A percentile compares a stretch with the other conserved stretches of the same genome.
Evolutionary conservation across 2,113 vertebrate species (phyloP).

Genomic region (Phylloscopus trochiloides): DNA sequence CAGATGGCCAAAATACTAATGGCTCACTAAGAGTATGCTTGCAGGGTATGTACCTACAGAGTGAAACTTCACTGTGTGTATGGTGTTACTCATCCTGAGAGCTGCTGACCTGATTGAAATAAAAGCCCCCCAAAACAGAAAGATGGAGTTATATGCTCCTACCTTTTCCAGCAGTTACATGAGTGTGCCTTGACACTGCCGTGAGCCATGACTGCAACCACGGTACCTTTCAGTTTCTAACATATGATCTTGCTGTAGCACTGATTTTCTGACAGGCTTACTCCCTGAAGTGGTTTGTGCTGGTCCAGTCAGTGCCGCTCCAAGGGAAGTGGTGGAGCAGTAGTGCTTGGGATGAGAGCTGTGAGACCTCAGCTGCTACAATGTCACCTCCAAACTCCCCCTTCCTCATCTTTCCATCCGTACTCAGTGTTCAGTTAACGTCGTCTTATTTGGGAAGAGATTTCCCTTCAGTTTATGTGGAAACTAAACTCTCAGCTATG

Average conservation of each 20-base stretch:
- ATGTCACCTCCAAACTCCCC: not conserved
- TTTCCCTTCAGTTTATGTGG: not conserved
- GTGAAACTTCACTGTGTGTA: not conserved
- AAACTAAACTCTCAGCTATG: not conserved
- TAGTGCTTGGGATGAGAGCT: not conserved
- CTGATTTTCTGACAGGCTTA: not conserved
- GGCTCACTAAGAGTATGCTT: not conserved
- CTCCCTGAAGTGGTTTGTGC: not conserved
- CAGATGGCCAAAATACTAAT: not conserved
- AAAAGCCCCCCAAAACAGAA: not conserved
- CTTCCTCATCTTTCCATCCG: not conserved
- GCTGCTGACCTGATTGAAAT: not conserved
- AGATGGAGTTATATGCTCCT: not conserved
- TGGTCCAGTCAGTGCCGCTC: not conserved
- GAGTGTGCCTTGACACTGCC: not conserved
- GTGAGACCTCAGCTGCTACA: not conserved
- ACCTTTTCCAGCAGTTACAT: not conserved
- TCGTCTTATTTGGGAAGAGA: not conserved
- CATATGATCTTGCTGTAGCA: not conserved
- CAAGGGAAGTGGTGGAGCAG: not conserved
- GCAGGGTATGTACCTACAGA: not conserved
- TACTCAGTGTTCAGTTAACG: not conserved
- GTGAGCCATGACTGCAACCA: fast-evolving
- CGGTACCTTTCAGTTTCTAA: not conserved
- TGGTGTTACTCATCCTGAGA: not conserved